phyloP scores from a whole-genome alignment of 2,797 vertebrate genomes.

The Parauchenoglanis punctatus region DNA sequence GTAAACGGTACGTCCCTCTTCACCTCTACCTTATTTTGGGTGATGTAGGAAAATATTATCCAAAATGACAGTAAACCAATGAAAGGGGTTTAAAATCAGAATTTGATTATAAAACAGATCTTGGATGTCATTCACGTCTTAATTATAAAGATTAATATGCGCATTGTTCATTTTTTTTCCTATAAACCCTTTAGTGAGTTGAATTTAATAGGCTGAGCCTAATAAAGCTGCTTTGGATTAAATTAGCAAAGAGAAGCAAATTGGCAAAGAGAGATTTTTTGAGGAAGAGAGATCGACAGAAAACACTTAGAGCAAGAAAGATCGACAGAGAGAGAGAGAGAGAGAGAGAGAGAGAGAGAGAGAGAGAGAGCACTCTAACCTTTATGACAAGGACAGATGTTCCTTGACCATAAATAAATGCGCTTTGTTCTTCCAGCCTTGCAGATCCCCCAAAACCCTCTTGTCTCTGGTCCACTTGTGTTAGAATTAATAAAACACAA shows the following conservation, averaged over 20 bases:
- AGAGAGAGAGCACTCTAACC: conserved; percentile 70
- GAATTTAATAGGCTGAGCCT: not conserved
- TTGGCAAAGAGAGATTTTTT: not conserved
- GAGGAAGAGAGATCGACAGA: not conserved
- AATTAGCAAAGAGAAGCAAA: not conserved
- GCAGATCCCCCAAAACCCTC: not conserved
- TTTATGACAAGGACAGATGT: conserved; percentile 83
- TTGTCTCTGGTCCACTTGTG: conserved; percentile 21
- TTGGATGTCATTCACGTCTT: not conserved
- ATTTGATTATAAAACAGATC: not conserved
- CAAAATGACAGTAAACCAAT: not conserved
- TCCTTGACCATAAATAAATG: conserved; percentile 16
- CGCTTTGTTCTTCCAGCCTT: not conserved
- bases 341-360: conserved; percentile 16
- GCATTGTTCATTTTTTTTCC: not conserved
- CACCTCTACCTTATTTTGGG: not conserved
- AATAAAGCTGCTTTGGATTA: not conserved
- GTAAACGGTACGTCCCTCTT: not conserved
- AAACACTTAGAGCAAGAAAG: not conserved
- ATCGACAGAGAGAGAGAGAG: not conserved
- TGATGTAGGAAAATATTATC: not conserved
- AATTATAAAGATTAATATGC: not conserved
- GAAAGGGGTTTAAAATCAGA: not conserved
- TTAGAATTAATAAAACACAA: conserved; percentile 30
- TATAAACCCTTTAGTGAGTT: not conserved